These are phyloP conservation scores for Volucella inflata DNA, from an alignment of 2,888 invertebrate genomes.

Conservation along the genomic window DNA sequence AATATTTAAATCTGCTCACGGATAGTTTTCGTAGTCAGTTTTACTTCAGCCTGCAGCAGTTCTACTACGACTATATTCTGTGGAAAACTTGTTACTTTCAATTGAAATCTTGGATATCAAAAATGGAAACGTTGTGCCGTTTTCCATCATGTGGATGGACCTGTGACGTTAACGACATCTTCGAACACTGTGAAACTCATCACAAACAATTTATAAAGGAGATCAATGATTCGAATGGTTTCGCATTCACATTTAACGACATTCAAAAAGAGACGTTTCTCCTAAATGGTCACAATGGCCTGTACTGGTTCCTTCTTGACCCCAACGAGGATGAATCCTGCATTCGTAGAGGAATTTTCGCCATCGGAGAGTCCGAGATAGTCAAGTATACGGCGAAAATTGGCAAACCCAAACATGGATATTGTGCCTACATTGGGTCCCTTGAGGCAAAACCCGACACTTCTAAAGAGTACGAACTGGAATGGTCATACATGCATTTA, in stretches of 20 bases:
- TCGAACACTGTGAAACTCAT: constrained; percentile 74
- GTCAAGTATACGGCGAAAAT: constrained; percentile 74
- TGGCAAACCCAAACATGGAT: constrained; percentile 55
- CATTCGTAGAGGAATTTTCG: constrained; percentile 76
- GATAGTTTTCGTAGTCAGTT: no score
- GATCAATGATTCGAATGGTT: constrained; percentile 59
- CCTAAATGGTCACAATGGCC: constrained; percentile 64
- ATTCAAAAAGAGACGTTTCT: constrained; percentile 66
- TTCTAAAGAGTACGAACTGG: constrained; percentile 30
- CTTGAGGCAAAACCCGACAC: constrained; percentile 11
- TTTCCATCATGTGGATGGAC: constrained; percentile 76
- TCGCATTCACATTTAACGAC: constrained; percentile 75
- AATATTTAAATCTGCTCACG: no score
- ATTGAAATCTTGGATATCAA: no score
- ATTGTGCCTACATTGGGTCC: constrained; percentile 6
- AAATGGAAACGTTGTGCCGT: constrained; percentile 66
- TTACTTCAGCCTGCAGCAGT: no score
- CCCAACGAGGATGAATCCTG: constrained; percentile 3
- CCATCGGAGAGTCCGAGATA: constrained; percentile 76
- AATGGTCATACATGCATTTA: constrained; percentile 37
- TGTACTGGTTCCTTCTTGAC: constrained; percentile 76
- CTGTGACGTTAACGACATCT: constrained; percentile 74
- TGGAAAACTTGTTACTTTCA: no score
- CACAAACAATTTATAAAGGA: constrained; percentile 73
- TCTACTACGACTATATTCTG: no score